Base-by-base conservation (phyloP, 2,113 vertebrate species). In the Benitochromis conjunctus region DNA sequence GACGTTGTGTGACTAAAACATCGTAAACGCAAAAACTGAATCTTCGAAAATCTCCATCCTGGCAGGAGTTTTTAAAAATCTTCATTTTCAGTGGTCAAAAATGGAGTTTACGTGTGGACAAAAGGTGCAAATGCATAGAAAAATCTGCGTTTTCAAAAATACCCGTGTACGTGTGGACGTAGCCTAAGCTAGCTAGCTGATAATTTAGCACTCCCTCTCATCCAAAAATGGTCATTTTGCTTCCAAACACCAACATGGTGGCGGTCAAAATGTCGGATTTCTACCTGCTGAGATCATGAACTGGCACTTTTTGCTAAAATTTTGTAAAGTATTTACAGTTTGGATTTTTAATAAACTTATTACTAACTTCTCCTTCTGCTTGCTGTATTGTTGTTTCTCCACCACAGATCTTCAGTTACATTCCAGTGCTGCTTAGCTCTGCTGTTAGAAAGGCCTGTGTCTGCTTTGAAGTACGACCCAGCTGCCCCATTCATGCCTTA, bases 401-500 rank as follows among this genome's bases (percentile, higher is more conserved):
- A 19, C 5, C 43, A 26, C 69, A 74, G 69, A 74, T 31, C 69
- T 76, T 51, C 43, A 51, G 58, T 82, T 53, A 26, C 53, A 86
- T 84, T 88, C 71, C 79, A 31, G 3, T 4, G 3, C 29, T 64
- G 38, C 84, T 88, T 84, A 64, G 43, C 81, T 82, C 48, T 2
- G 29, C 11, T 51, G 43, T 12, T 31, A 31, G 6, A 3, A 51
- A 66, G 41, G 16, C 54, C 19, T 57, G 69, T 54, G 26, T 51
- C 55, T 71, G 7, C 74, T 85, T 86, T 81, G 71, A 79, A 81
- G 64, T 76, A n/a, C 7, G 51, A 88, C 80, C 82, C 87, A 86
- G 82, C 85, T 86, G 82, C 56, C 69, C 81, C 57, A 78, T 78
- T 88, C 81, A 81, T 34, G 81, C 64, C 83, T 83, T 62, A 31